phyloP scores from a whole-genome alignment of 2,113 vertebrate species.

The Falcunculus frontatus region DNA sequence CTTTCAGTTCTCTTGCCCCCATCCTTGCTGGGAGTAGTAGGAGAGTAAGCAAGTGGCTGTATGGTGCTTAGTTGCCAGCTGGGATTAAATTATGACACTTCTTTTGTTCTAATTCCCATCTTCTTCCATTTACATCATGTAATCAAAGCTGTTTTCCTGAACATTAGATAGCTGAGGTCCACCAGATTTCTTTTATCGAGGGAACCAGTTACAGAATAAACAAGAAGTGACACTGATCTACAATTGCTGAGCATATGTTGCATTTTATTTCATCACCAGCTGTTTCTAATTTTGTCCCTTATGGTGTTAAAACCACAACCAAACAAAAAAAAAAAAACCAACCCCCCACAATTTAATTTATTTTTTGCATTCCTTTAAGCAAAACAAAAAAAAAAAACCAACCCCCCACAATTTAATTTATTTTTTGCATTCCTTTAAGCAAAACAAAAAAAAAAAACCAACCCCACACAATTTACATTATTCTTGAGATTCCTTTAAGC shows the following conservation, averaged over 20 bases:
- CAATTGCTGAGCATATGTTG: not conserved
- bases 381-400: too few species aligned
- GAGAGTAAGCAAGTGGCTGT: not conserved
- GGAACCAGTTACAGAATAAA: not conserved
- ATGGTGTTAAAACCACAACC: not conserved
- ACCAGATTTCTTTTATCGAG: not conserved
- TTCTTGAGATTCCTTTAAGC: not conserved
- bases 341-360: too few species aligned
- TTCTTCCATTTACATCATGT: not conserved
- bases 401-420: too few species aligned
- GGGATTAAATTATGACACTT: not conserved
- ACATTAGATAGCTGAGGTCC: not conserved
- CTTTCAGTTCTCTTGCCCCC: not conserved
- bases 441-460: too few species aligned
- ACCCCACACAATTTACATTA: not conserved
- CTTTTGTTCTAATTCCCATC: not conserved
- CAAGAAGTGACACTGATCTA: not conserved
- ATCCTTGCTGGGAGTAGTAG: not conserved
- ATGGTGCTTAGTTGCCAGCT: not conserved
- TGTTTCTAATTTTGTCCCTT: not conserved
- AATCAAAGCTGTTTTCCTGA: not conserved
- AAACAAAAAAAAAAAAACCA: not conserved
- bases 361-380: too few species aligned
- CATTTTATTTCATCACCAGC: not conserved
- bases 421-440: too few species aligned